These are phyloP conservation scores for Lithophane ornitopus DNA, from an alignment of 2,888 invertebrate genomes.

Conservation along the genomic window DNA sequence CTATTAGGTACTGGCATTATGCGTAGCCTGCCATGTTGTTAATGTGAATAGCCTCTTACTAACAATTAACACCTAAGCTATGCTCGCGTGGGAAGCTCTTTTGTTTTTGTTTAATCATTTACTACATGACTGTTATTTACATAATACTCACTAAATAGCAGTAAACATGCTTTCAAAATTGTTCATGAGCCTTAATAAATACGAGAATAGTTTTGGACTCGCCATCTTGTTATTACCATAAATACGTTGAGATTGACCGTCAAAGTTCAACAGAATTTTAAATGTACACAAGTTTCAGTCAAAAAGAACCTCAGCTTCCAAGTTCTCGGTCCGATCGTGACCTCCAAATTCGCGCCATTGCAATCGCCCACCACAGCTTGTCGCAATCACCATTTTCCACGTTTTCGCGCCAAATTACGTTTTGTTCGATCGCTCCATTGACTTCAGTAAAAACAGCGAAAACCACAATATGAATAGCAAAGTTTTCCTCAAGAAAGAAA, in stretches of 20 bases:
- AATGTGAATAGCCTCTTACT: conserved; percentile 28
- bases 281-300: background rate
- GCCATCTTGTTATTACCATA: no score
- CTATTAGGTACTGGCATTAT: conserved; percentile 15
- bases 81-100: conserved; percentile 51
- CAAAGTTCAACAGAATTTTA: no score
- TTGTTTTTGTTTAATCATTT: conserved; percentile 47
- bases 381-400: conserved; percentile 69
- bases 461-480: conserved; percentile 67
- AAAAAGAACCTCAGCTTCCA: conserved; percentile 30
- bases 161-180: conserved; percentile 6
- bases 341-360: conserved; percentile 70
- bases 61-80: conserved; percentile 55
- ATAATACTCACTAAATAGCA: conserved; percentile 14
- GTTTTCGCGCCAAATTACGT: conserved; percentile 66
- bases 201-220: background rate
- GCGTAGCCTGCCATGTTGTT: conserved; percentile 5
- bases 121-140: conserved; percentile 46
- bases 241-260: no score
- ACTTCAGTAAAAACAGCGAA: conserved; percentile 57
- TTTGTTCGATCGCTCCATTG: conserved; percentile 54
- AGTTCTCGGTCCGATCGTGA: conserved; percentile 69
- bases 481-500: conserved; percentile 73
- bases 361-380: conserved; percentile 62
- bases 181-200: background rate